Base-by-base conservation (phyloP, 2,888 invertebrate species). In the Eutolmus rufibarbis region DNA sequence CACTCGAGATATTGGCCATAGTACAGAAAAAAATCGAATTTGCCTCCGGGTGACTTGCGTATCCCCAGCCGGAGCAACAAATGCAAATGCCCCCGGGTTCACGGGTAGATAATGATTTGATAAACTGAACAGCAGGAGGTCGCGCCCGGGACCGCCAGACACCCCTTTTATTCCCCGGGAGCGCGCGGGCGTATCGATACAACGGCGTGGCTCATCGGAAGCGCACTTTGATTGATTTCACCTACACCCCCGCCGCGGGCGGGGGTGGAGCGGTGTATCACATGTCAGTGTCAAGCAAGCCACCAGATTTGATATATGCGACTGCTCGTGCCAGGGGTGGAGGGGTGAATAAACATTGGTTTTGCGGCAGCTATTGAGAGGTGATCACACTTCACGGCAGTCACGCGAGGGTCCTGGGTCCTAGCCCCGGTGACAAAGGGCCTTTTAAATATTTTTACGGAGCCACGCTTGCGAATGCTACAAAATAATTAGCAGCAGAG, bases 211-310 rank as follows among this genome's bases (percentile, higher is more conserved):
- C 37, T 74, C 74, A 85, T 85, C 74, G 85, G 74, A 74, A 74
- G 74, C 74, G 34, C 85, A 85, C 28, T 85, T 85, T 85, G 85
- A 85, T 85, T 85, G 85, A 85, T 85, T 85, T 74, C 51, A 16
- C 40, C 82, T 37, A n/a, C 40, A 57, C 82, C 82, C 9, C 43
- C 51, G 74, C n/a, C 3, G n/a, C 56, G 3, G 4, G 7, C 12
- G 31, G 31, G 28, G 57, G 57, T 74, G 14, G 66, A 43, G 74
- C 76, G 3, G 76, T 57, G 66, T 85, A 85, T 85, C 85, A 85
- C 85, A 85, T 85, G 85, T 85, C 85, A 85, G 74, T 85, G 85
- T 85, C 85, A 85, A 74, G 74, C 28, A 43, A 74, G 85, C 85
- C 74, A 74, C 85, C 85, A 66, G 28, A 57, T 74, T 74, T 85